Evolutionary conservation across 2,797 vertebrate genomes (phyloP), one percentile per base, ranked within the genome.

Genomic region (Bradypus variegatus): DNA sequence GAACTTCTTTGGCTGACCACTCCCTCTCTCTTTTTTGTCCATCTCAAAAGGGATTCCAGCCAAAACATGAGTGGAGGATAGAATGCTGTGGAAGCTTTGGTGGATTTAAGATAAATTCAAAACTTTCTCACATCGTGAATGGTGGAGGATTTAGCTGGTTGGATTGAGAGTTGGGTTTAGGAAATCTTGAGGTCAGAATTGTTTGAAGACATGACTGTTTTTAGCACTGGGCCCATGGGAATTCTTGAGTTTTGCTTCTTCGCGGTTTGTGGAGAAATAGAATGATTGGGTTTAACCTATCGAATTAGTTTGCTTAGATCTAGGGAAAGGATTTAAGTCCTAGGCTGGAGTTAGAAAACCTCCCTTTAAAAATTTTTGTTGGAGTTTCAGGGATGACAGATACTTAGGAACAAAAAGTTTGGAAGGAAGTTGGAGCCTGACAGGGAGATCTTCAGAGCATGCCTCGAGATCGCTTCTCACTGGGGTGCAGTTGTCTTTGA

Each of bases 101-200:
- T 95, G 87, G n/a, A 15, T 72, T 87, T 55, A 89, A 85, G 87
- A 94, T 60, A 53, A 90, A 69, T 55, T 73, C 77, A 91, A 88
- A 53, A 87, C 76, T 93, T 91, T 93, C 62, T 93, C 58, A 76
- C n/a, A 82, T 87, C 73, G 64, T 92, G 89, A 67, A 53, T 95
- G 92, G 70, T 91, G 41, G 27, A 50, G 87, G 80, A 93, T 87
- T 93, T 89, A 69, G 7, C 70, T 58, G 75, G 53, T 65, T 55
- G 45, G 23, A 67, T 8, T 48, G 27, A 86, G 45, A 91, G 33
- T 31, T 79, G 38, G 33, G 55, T 91, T 87, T 73, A 89, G 78
- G 41, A 90, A 82, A 58, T 58, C 77, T 69, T 90, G 38, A 93
- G 48, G 41, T 91, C 78, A 92, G 69, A 53, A 65, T 89, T 36